Conservation (phyloP, 2,797 vertebrate genomes). For the Erpetoichthys calabaricus region DNA sequence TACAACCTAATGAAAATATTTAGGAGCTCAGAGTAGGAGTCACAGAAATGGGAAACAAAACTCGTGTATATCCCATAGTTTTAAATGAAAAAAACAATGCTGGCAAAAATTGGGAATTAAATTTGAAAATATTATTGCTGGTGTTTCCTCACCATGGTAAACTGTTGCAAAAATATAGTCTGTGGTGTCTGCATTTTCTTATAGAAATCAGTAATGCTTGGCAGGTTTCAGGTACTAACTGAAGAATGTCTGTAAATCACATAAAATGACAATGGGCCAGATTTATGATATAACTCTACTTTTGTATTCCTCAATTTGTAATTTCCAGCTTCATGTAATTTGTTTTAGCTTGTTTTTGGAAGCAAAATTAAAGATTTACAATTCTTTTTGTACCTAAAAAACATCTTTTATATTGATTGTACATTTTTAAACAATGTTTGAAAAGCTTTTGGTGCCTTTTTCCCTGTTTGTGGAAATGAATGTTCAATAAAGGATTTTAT, state of each 20-base stretch:
- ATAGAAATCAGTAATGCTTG: conserved; percentile 12
- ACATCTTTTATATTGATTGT: conserved; percentile 20
- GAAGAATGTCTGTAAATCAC: conserved; percentile 42
- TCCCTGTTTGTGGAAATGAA: conserved; percentile 39
- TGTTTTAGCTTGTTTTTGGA: conserved; percentile 18
- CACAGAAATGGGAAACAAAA: too few relatives aligned
- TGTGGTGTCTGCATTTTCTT: too few relatives aligned
- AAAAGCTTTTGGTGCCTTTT: conserved; percentile 30
- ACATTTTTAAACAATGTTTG: conserved; percentile 35
- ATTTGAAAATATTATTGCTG: too few relatives aligned
- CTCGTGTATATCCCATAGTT: too few relatives aligned
- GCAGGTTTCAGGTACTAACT: conserved; percentile 29
- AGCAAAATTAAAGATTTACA: conserved; percentile 8
- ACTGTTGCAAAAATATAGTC: too few relatives aligned
- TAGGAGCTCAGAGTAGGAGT: too few relatives aligned
- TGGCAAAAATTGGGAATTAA: too few relatives aligned
- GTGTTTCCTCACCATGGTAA: too few relatives aligned
- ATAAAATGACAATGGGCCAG: conserved; percentile 7
- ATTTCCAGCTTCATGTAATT: conserved; percentile 27
- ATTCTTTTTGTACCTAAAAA: conserved; percentile 22
- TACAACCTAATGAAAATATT: too few relatives aligned
- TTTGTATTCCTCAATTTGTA: conserved; percentile 38
- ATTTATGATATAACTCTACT: conserved; percentile 32
- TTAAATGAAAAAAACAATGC: too few relatives aligned
- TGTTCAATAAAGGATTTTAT: conserved; percentile 49